These are phyloP conservation scores for Cyclargus thomasi DNA, from an alignment of 1,140 invertebrate species.

Conservation along the genomic window DNA sequence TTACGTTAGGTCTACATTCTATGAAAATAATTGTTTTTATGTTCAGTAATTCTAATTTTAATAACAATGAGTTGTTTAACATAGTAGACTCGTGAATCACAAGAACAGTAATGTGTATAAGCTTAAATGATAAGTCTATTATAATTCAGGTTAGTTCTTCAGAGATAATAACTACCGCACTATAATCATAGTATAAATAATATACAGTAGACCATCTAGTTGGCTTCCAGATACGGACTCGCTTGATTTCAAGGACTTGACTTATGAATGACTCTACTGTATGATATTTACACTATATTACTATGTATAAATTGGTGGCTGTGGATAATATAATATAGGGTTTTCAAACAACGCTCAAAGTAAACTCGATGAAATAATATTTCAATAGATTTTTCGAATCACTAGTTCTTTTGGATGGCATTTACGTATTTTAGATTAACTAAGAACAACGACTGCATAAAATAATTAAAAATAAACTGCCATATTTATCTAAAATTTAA, in stretches of 20 bases:
- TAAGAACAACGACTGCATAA: slow-evolving; percentile 45
- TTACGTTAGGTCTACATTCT: too few species aligned
- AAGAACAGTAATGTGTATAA: background rate
- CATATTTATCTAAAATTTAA: slow-evolving; percentile 34
- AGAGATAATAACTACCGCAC: slow-evolving; percentile 3
- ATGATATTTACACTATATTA: background rate
- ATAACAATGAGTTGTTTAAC: background rate
- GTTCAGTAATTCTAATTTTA: too few species aligned
- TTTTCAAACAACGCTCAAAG: slow-evolving; percentile 33
- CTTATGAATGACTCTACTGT: too few species aligned
- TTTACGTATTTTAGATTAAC: slow-evolving; percentile 35
- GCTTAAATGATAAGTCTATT: background rate
- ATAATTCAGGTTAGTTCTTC: background rate
- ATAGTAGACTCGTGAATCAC: background rate
- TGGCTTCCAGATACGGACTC: too few species aligned
- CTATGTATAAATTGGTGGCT: slow-evolving; percentile 25
- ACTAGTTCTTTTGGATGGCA: slow-evolving; percentile 31
- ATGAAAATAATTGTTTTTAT: too few species aligned
- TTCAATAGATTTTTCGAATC: slow-evolving; percentile 26
- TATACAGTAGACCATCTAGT: too few species aligned
- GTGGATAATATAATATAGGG: slow-evolving; percentile 24
- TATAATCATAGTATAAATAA: background rate
- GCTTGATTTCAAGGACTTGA: too few species aligned
- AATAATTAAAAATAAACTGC: slow-evolving; percentile 29
- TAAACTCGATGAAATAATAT: slow-evolving; percentile 18